Evolutionary conservation across 2,797 vertebrate genomes (phyloP), one percentile per base, ranked within the genome.

Genomic region (Chrosomus eos): DNA sequence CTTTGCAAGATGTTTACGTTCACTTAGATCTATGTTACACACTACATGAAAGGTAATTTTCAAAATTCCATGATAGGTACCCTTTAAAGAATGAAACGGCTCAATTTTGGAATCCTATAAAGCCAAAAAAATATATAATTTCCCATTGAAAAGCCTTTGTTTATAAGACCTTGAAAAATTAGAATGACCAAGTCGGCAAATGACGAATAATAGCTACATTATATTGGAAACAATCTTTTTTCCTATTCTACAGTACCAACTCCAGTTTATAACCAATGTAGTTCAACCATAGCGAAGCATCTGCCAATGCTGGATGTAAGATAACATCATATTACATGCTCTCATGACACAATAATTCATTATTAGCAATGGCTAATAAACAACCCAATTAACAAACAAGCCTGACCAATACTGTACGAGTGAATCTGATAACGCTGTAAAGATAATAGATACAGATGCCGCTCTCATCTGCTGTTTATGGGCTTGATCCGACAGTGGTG

Each of bases 381-480:
- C 72, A 66, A 76, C 67, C 18, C 31, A 51, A 67, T 83, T 76
- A 67, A 64, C 18, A 31, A n/a, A 28, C 36, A 78, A 84, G 33
- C 45, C 68, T 60, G 33, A 83, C 79, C 26, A 68, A 38, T 53
- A 53, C 53, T 31, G 33, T n/a, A 13, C 71, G 58, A 19, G 5
- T 43, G 5, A 84, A 77, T 64, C 33, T 72, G 73, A 85, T 62
- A 80, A 48, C 3, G n/a, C 48, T 4, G 38, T 80, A 36, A 53
- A 60, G 36, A 79, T 83, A 78, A 80, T 23, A 66, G 75, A 51
- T 72, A 21, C n/a, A 64, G 62, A 64, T 31, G 62, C 28, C 28
- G 2, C 28, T 28, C 62, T 79, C 48, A 21, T 62, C 40, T 82
- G 58, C 26, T 4, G 40, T 82, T 74, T 82, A 82, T n/a, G n/a